Evolutionary conservation across 2,888 invertebrate species (phyloP).

Genomic region (Patella caerulea): DNA sequence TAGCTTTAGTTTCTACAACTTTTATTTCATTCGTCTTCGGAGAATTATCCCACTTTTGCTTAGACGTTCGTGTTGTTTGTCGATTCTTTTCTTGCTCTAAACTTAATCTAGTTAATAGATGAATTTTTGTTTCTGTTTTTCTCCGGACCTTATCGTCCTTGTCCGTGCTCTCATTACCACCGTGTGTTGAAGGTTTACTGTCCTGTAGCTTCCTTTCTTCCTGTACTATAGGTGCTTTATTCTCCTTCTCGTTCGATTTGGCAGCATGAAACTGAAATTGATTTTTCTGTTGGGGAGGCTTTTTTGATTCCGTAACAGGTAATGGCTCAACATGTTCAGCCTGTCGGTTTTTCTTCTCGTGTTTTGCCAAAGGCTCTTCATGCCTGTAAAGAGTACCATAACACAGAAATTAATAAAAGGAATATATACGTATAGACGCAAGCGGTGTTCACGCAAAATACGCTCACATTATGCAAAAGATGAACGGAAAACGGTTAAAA

Average conservation of each 20-base stretch:
- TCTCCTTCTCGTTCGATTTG: slow-evolving; percentile 32
- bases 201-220: slow-evolving; percentile 49
- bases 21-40: background rate
- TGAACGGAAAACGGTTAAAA: no score
- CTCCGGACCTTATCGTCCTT: slow-evolving; percentile 11
- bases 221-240: slow-evolving; percentile 52
- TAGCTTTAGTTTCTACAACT: slow-evolving; percentile 30
- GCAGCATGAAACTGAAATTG: slow-evolving; percentile 49
- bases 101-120: slow-evolving; percentile 38
- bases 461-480: no score
- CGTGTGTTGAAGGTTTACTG: slow-evolving; percentile 8
- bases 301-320: slow-evolving; percentile 31
- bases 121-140: slow-evolving; percentile 33
- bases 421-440: no score
- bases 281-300: slow-evolving; percentile 44
- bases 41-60: background rate
- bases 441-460: no score
- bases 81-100: slow-evolving; percentile 38
- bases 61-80: slow-evolving; percentile 20
- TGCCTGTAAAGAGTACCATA: no score
- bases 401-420: no score
- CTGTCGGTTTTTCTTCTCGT: background rate
- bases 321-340: slow-evolving; percentile 25
- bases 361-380: no score
- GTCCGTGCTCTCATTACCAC: background rate